A percentile compares a stretch with the other conserved stretches of the same genome.
phyloP scores from a whole-genome alignment of 30 jellyfish, hydroid and myxozoan species.

The Morbakka virulenta region DNA sequence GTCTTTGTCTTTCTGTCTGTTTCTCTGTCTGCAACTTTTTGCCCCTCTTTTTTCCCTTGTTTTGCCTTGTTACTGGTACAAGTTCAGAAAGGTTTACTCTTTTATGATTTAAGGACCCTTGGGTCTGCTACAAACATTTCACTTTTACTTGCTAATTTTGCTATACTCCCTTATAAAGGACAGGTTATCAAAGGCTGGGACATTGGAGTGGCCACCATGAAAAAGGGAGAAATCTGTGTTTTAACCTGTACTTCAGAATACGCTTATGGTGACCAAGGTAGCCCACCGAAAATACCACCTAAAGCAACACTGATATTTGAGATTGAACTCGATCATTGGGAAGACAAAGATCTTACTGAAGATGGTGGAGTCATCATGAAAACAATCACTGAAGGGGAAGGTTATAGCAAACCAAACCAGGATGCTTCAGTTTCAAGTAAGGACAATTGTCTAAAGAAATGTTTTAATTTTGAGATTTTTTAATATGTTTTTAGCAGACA shows the following conservation, averaged over 20 bases:
- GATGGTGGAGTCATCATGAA: conserved; percentile 79
- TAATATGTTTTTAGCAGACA: not conserved
- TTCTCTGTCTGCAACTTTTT: too few relatives aligned
- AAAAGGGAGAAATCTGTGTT: conserved; percentile 75
- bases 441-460: not conserved
- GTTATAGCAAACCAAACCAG: conserved; percentile 72
- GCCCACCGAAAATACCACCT: conserved; percentile 90
- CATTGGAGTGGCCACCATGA: conserved; percentile 84
- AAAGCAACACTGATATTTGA: conserved; percentile 81
- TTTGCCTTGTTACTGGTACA: too few relatives aligned
- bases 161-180: conserved; percentile 12
- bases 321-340: conserved; percentile 70
- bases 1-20: too few relatives aligned
- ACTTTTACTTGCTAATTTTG: not conserved
- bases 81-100: too few relatives aligned
- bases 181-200: conserved; percentile 96
- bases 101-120: too few relatives aligned
- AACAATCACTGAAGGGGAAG: conserved; percentile 72
- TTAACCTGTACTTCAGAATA: conserved; percentile 75
- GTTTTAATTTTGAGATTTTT: too few relatives aligned
- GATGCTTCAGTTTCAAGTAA: conserved; percentile 71
- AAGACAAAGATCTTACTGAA: conserved; percentile 70
- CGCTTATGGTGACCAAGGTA: conserved; percentile 87
- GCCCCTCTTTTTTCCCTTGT: too few relatives aligned
- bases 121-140: not conserved